These are phyloP conservation scores for Eucidaris tribuloides DNA, from an alignment of 35 echinoderm and acorn worm genomes.

Conservation along the genomic window DNA sequence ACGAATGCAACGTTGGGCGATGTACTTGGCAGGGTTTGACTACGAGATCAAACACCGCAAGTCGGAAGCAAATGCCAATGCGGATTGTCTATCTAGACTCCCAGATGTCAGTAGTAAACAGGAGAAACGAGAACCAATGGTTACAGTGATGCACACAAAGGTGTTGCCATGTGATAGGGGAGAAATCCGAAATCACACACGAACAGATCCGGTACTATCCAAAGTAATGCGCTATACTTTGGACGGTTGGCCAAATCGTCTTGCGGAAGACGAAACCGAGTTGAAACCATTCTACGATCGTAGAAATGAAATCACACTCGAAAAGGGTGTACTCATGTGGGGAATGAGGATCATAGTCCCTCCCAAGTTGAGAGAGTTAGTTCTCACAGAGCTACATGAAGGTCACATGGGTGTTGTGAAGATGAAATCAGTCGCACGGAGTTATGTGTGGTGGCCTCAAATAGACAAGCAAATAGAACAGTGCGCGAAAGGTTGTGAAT, in stretches of 20 bases:
- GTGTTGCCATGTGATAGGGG: conserved; percentile 15
- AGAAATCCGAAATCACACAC: conserved; percentile 35
- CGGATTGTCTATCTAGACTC: conserved; percentile 38
- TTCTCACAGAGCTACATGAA: conserved; percentile 42
- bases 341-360: conserved; percentile 23
- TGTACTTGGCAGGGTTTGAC: conserved; percentile 48
- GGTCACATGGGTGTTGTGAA: conserved; percentile 53
- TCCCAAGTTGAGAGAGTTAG: conserved; percentile 5
- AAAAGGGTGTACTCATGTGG: conserved; percentile 25
- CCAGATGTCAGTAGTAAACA: not conserved
- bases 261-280: conserved; percentile 22
- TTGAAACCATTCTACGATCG: conserved; percentile 43
- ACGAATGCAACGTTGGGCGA: conserved; percentile 48
- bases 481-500: conserved; percentile 16
- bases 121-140: not conserved
- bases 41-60: conserved; percentile 42
- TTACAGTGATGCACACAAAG: conserved; percentile 22
- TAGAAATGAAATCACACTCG: conserved; percentile 34
- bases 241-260: conserved; percentile 27
- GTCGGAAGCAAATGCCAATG: conserved; percentile 41
- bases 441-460: conserved; percentile 50
- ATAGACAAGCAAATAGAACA: conserved; percentile 60
- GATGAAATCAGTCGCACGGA: conserved; percentile 50
- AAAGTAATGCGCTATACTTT: conserved; percentile 34
- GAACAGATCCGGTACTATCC: conserved; percentile 10